Evolutionary conservation across 2,113 vertebrate genomes (phyloP).

Genomic region (Campylomormyrus tamandua): DNA sequence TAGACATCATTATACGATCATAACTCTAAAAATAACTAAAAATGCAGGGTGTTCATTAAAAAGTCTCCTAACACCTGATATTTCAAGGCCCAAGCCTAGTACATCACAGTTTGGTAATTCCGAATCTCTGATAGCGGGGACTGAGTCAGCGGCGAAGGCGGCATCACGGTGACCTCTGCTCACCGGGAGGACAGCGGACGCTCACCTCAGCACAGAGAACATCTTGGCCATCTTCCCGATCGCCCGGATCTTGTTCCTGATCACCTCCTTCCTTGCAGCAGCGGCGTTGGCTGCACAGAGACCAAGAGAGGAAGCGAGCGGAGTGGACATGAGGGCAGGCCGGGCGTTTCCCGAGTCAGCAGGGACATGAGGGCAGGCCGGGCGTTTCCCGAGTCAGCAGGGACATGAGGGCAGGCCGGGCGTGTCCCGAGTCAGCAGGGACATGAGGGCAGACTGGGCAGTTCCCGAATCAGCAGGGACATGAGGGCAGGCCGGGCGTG

Average conservation of each 20-base stretch:
- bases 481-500: no score
- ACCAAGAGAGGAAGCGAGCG: background rate
- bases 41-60: background rate
- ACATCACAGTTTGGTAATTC: background rate
- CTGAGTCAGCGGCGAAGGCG: background rate
- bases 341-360: background rate
- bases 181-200: background rate
- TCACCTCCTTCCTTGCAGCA: constrained; percentile 70
- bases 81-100: background rate
- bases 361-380: background rate
- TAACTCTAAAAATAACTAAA: background rate
- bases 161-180: background rate
- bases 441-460: no score
- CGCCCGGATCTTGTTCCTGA: constrained; percentile 72
- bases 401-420: no score
- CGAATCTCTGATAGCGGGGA: background rate
- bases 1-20: no score
- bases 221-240: constrained; percentile 77
- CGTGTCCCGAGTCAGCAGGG: no score
- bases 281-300: constrained; percentile 64
- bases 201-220: constrained; percentile 70
- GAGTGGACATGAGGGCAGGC: background rate
- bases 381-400: background rate
- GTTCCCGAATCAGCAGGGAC: no score
- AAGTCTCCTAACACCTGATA: background rate